Evolutionary conservation across 2,888 invertebrate species (phyloP), one percentile per base, ranked within the genome.

Genomic region (Actias luna): DNA sequence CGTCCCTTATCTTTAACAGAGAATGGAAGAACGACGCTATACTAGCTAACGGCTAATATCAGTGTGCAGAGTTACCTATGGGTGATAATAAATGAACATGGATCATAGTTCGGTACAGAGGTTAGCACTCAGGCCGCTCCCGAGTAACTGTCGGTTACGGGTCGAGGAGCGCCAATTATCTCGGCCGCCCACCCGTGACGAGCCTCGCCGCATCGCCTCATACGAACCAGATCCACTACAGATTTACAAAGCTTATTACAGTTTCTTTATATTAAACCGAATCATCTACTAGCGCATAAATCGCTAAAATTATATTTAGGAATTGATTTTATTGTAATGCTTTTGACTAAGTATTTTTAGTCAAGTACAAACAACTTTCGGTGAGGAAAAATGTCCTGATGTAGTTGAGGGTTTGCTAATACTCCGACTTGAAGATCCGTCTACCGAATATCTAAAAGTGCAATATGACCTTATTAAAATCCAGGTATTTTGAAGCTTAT

Each of bases 111-210:
- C 29, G 55, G 55, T 29, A 29, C 55, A 55, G 55, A 55, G 55
- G 55, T 55, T 55, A 55, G 16, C 46, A 50, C 55, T 55, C 60
- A 25, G 72, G 74, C 63, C 76, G 77, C 74, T 77, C 76, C 73
- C 76, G 67, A 63, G 67, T 83, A 83, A 83, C 83, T 82, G 83
- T 82, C 73, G 58, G 82, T 82, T 83, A 84, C 79, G 84, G 84
- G 84, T 84, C 82, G 81, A 70, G 63, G 78, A 72, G 65, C 68
- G 65, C 65, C 85, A 82, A 87, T 89, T 86, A 89, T 78, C 68
- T 70, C 66, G 77, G 65, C 74, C 88, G 78, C 76, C 88, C 88
- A 87, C 88, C 88, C 89, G 88, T 78, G 83, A 82, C 87, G 74
- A 67, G 70, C 75, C 76, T 72, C 70, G 71, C 65, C 61, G 64